These are phyloP conservation scores for Hyles euphorbiae DNA, from an alignment of 1,140 invertebrate species.

Conservation along the genomic window DNA sequence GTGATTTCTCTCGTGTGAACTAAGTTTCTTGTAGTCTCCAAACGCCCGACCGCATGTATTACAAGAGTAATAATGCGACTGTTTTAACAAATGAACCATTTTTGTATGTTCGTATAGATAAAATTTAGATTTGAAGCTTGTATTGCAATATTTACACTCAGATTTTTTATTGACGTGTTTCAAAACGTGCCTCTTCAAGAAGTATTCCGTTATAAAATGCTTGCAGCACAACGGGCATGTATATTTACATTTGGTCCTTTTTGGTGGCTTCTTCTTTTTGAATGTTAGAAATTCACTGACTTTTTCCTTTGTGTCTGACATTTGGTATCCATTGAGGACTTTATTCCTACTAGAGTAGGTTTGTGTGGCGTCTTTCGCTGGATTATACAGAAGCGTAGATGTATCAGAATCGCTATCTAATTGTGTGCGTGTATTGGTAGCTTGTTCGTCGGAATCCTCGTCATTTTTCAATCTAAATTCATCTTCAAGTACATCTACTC, in stretches of 20 bases:
- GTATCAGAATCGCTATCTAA: constrained; percentile 1
- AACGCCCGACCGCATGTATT: constrained; percentile 43
- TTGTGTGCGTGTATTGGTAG: neutral
- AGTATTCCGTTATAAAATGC: constrained; percentile 58
- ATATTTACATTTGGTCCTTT: constrained; percentile 26
- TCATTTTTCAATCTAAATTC: constrained; percentile 54
- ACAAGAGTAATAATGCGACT: constrained; percentile 29
- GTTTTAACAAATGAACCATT: constrained; percentile 40
- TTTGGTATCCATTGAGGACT: constrained; percentile 26
- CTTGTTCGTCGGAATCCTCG: constrained; percentile 28
- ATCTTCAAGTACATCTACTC: constrained; percentile 60
- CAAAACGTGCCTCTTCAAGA: constrained; percentile 49
- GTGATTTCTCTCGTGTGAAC: constrained; percentile 39
- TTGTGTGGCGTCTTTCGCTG: constrained; percentile 36
- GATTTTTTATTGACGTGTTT: constrained; percentile 45
- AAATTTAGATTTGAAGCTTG: constrained; percentile 52
- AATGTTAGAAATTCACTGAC: constrained; percentile 60
- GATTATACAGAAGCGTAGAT: constrained; percentile 25
- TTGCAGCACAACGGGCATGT: constrained; percentile 58
- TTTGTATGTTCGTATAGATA: constrained; percentile 51
- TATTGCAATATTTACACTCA: constrained; percentile 36
- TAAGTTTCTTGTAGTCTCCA: constrained; percentile 28
- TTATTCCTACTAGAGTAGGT: constrained; percentile 37
- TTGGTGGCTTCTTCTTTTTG: constrained; percentile 36
- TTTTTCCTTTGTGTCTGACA: constrained; percentile 26